These are phyloP conservation scores for Platysternon megacephalum DNA, from an alignment of 2,113 vertebrate genomes.

Conservation along the genomic window DNA sequence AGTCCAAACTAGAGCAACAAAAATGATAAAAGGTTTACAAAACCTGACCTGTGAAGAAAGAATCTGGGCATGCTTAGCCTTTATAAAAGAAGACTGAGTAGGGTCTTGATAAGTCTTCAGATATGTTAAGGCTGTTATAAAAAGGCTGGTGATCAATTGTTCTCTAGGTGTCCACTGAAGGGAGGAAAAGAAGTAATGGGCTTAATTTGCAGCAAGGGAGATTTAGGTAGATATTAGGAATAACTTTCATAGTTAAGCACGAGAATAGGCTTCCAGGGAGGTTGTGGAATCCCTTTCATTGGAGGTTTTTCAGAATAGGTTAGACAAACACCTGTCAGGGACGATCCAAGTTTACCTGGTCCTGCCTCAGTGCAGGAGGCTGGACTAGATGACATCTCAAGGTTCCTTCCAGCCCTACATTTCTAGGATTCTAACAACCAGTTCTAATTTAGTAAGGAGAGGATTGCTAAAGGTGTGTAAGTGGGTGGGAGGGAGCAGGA, in stretches of 20 bases:
- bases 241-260: neutral
- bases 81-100: neutral
- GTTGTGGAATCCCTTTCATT: neutral
- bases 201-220: neutral
- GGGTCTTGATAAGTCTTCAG: neutral
- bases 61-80: neutral
- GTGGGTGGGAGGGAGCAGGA: too few relatives aligned
- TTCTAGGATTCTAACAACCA: neutral
- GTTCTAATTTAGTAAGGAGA: neutral
- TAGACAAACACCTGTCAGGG: too few relatives aligned
- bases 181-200: neutral
- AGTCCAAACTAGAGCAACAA: neutral
- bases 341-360: too few relatives aligned
- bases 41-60: neutral
- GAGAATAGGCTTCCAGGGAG: neutral
- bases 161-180: neutral
- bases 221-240: neutral
- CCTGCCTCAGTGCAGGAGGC: too few relatives aligned
- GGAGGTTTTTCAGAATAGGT: too few relatives aligned
- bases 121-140: neutral
- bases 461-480: neutral
- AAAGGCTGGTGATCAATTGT: neutral
- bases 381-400: too few relatives aligned
- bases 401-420: too few relatives aligned
- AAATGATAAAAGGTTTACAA: neutral